Percentiles rank a stretch among this genome's conserved stretches.
These are phyloP conservation scores for Megaceryle torquata DNA, from an alignment of 2,113 vertebrate species.

Conservation along the genomic window DNA sequence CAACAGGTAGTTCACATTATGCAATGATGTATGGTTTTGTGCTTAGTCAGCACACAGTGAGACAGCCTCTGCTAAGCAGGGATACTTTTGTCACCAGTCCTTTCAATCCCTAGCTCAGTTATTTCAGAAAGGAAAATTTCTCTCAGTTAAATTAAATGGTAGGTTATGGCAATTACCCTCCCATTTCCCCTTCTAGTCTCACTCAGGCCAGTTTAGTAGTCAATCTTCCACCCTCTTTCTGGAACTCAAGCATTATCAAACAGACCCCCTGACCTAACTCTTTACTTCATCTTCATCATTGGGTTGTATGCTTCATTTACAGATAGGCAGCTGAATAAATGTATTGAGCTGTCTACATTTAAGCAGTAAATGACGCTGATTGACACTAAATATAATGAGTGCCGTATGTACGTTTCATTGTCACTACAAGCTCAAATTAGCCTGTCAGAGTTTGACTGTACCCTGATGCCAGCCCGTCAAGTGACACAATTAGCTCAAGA, in stretches of 20 bases:
- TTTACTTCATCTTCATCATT: not conserved
- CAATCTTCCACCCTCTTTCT: not conserved
- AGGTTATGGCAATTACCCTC: not conserved
- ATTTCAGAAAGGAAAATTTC: not conserved
- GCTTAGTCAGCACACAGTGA: not conserved
- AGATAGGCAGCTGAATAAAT: conserved; percentile 27
- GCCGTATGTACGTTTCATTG: conserved; percentile 57
- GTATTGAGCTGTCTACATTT: conserved; percentile 48
- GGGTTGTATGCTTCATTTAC: not conserved
- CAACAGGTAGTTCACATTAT: not conserved
- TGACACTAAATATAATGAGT: conserved; percentile 74
- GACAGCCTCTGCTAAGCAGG: not conserved
- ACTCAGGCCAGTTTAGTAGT: not conserved
- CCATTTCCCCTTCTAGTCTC: not conserved
- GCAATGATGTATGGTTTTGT: not conserved
- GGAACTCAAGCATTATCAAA: not conserved
- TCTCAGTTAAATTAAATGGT: not conserved
- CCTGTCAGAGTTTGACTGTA: conserved; percentile 71
- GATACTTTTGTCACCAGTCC: not conserved
- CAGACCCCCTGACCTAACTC: not conserved
- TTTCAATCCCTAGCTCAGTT: not conserved
- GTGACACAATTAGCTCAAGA: conserved; percentile 71
- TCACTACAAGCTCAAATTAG: conserved; percentile 73
- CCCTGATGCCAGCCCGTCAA: conserved; percentile 65
- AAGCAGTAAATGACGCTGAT: conserved; percentile 72